Evolutionary conservation across 2,113 vertebrate species (phyloP).

Genomic region (Pelecanoides urinatrix): DNA sequence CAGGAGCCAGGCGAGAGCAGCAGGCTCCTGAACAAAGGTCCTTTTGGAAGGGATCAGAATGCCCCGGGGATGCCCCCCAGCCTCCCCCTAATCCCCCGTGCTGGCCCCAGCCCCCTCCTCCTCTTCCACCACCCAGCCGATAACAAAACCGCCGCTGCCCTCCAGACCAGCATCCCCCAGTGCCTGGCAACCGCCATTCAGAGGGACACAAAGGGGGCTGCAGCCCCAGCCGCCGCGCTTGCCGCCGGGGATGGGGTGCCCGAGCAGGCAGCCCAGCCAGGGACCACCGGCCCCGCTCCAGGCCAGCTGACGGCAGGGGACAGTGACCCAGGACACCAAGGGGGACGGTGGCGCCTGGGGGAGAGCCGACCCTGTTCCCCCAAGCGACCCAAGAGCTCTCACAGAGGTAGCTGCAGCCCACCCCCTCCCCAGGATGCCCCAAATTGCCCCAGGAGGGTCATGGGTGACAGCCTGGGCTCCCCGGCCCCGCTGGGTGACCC

Average conservation of each 20-base stretch:
- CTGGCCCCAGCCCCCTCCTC: constrained; percentile 14
- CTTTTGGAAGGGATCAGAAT: constrained; percentile 27
- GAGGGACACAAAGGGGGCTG: constrained; percentile 17
- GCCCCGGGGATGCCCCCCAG: not conserved
- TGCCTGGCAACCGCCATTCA: constrained; percentile 69
- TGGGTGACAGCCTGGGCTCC: not conserved
- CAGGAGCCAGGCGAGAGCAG: not conserved
- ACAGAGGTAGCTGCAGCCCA: not conserved
- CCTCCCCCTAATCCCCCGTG: not conserved
- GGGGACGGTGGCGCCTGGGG: not conserved
- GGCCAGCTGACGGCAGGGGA: not conserved
- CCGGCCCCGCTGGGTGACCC: not conserved
- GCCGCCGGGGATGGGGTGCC: not conserved
- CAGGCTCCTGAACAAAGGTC: constrained; percentile 24
- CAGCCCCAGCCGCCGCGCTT: not conserved
- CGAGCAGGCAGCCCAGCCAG: not conserved
- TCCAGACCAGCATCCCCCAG: constrained; percentile 48
- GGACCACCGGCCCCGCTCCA: not conserved
- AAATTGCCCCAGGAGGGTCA: not conserved
- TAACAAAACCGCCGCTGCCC: constrained; percentile 60
- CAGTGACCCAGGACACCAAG: fast-evolving
- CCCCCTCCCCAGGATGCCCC: fast-evolving
- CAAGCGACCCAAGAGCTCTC: not conserved
- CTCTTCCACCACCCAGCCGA: not conserved
- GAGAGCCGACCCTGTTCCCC: fast-evolving